Evolutionary conservation across 2,113 vertebrate species (phyloP).

Genomic region (Amia ocellicauda): DNA sequence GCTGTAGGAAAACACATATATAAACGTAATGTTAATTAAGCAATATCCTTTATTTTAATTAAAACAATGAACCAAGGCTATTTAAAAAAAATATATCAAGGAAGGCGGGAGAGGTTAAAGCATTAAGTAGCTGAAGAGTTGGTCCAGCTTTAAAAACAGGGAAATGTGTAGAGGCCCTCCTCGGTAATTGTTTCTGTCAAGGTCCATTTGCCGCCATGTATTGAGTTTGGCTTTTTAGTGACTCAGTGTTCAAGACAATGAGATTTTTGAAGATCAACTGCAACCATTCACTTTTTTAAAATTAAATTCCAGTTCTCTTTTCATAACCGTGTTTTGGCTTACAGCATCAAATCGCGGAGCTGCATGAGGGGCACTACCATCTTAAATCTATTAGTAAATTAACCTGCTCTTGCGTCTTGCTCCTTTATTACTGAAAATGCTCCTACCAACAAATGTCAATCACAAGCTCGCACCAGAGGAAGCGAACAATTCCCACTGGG

Average conservation of each 20-base stretch:
- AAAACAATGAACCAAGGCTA: too few species aligned
- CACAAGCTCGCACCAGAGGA: too few species aligned
- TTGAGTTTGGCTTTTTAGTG: conserved; percentile 5
- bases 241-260: conserved; percentile 1
- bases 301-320: background rate
- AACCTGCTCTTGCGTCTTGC: too few species aligned
- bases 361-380: background rate
- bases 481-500: too few species aligned
- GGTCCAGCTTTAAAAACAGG: background rate
- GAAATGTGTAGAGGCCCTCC: background rate
- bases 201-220: background rate
- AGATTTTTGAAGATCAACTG: background rate
- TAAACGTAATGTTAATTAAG: too few species aligned
- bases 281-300: conserved; percentile 5
- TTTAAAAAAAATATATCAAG: too few species aligned
- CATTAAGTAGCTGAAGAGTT: too few species aligned
- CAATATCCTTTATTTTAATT: too few species aligned
- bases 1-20: too few species aligned
- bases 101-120: too few species aligned
- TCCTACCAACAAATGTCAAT: too few species aligned
- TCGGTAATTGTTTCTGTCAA: conserved; percentile 8
- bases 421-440: too few species aligned
- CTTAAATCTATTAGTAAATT: background rate
- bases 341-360: background rate
- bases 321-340: background rate